These are phyloP conservation scores for Pedicia rivosa DNA, from an alignment of 2,888 invertebrate species.

Conservation along the genomic window DNA sequence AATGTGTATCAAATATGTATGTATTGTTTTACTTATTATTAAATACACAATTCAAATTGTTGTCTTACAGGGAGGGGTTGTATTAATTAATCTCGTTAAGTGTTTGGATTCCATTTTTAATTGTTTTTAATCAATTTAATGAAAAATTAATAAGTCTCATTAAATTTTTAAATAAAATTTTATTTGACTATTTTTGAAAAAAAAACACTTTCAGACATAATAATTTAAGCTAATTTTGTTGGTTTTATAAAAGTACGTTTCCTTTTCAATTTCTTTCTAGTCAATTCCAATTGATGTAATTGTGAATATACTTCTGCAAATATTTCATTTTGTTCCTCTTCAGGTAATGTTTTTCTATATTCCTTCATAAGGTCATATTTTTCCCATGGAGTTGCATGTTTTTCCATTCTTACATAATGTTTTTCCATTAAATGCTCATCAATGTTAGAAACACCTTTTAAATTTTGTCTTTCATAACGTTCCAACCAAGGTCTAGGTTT, in stretches of 20 bases:
- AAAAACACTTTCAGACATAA: too few species aligned
- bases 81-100: too few species aligned
- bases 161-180: too few species aligned
- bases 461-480: constrained; percentile 67
- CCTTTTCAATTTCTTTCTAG: constrained; percentile 43
- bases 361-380: constrained; percentile 88
- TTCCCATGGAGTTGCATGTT: constrained; percentile 58
- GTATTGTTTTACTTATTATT: too few species aligned
- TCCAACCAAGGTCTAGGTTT: constrained; percentile 81
- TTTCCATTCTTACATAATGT: constrained; percentile 35
- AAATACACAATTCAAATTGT: too few species aligned
- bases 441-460: constrained; percentile 54
- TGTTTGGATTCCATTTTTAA: too few species aligned
- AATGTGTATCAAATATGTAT: too few species aligned
- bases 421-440: constrained; percentile 39
- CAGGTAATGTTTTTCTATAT: constrained; percentile 72
- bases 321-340: constrained; percentile 75
- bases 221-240: constrained; percentile 30
- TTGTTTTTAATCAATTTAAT: too few species aligned
- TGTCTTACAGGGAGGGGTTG: too few species aligned
- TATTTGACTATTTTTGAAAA: too few species aligned
- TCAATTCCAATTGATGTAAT: constrained; percentile 51
- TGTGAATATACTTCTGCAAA: constrained; percentile 69
- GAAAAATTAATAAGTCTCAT: too few species aligned
- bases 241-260: constrained; percentile 44